phyloP scores from a whole-genome alignment of 2,797 vertebrate genomes.

The Orientallactaga sibirica region DNA sequence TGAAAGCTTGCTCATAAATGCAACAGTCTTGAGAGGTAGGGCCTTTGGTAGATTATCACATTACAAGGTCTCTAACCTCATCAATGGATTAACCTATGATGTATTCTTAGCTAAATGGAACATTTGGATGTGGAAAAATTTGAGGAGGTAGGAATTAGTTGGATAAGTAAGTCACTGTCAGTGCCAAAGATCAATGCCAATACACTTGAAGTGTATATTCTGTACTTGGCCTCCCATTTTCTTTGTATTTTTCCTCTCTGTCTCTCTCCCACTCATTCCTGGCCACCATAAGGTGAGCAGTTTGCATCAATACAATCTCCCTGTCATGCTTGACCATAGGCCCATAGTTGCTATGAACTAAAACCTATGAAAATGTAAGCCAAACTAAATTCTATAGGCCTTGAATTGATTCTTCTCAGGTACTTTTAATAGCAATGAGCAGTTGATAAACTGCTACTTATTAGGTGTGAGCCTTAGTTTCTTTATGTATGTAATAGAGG shows the following conservation, averaged over 20 bases:
- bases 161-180: neutral
- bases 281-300: neutral
- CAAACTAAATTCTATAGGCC: neutral
- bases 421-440: neutral
- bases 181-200: neutral
- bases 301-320: neutral
- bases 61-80: neutral
- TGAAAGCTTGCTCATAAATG: too few relatives aligned
- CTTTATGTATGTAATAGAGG: neutral
- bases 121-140: neutral
- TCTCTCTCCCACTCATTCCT: neutral
- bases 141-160: neutral
- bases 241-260: too few relatives aligned
- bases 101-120: neutral
- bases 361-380: neutral
- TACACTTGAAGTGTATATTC: neutral
- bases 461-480: neutral
- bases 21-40: neutral
- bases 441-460: neutral
- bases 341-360: neutral
- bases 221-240: neutral
- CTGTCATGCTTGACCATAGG: neutral
- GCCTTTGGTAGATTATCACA: neutral
- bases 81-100: neutral
- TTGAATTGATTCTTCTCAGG: neutral